Conservation (phyloP, 2,888 invertebrate genomes). For the Agonopterix heracliana region DNA sequence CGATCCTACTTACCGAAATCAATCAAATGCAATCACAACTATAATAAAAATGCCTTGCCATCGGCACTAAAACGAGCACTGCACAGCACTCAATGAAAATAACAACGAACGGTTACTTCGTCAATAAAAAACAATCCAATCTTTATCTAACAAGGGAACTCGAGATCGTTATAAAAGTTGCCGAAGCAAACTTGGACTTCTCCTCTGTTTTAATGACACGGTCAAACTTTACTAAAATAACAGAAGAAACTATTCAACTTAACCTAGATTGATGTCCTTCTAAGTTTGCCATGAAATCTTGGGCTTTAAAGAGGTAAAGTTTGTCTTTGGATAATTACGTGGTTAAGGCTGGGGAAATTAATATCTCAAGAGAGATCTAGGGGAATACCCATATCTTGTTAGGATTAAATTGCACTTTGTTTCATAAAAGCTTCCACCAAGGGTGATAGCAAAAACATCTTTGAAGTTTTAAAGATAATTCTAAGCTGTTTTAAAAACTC, state of each 20-base stretch:
- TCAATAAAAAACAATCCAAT: conserved; percentile 6
- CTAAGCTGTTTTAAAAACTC: too few species aligned
- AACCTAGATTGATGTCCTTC: conserved; percentile 23
- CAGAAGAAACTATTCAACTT: conserved; percentile 23
- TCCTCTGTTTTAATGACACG: conserved; percentile 29
- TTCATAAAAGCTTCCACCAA: background rate
- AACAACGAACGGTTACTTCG: background rate
- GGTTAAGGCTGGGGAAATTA: conserved; percentile 14
- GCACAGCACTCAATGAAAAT: background rate
- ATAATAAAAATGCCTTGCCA: too few species aligned
- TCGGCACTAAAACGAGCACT: background rate
- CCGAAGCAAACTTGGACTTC: conserved; percentile 13
- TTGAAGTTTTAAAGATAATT: background rate
- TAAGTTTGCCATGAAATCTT: conserved; percentile 20
- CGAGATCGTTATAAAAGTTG: conserved; percentile 16
- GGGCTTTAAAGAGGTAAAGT: conserved; percentile 15
- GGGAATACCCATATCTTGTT: background rate
- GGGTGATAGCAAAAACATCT: background rate
- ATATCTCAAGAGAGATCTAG: conserved; percentile 8
- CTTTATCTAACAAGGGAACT: conserved; percentile 5
- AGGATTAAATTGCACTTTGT: conserved; percentile 1
- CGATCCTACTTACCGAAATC: too few species aligned
- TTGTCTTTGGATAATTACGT: conserved; percentile 18
- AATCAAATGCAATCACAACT: too few species aligned
- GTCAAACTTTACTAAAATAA: conserved; percentile 21